Evolutionary conservation across 2,113 vertebrate genomes (phyloP), one percentile per base, ranked within the genome.

Genomic region (Progne subis): DNA sequence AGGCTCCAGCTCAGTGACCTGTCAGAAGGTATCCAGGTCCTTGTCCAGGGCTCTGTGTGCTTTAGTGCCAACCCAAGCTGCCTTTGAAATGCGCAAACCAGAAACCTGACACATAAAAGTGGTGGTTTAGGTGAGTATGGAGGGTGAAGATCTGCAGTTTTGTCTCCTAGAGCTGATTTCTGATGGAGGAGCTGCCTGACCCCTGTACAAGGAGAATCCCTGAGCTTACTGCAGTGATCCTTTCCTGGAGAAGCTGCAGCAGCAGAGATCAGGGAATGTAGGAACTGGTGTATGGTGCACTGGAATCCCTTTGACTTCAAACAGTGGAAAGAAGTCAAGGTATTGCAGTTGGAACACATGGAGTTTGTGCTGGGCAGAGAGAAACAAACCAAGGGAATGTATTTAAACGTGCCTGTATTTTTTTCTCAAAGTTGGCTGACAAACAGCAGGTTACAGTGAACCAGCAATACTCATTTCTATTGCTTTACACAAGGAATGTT

Each of bases 1-100:
- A 69, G 31, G 90, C 82, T 95, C 47, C 20, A 0, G 87, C 93
- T 97, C 90, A 92, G 5, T 71, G 90, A 81, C 80, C 75, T 96
- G 92, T 93, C 96, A 96, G 86, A 82, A 95, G 89, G 85, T 31
- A 86, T 21, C 78, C 55, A 50, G 79, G 64, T 92, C 61, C 75
- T 80, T 80, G 65, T 46, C 49, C 8, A 3, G 72, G 28, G 52
- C 68, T 86, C 56, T 78, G 76, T 50, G 43, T 82, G 82, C 32
- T 81, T 86, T 55, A 81, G 43, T 50, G 39, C 77, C 89, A 90
- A 25, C 31, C 41, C 86, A 31, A 84, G 69, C 41, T 82, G 60
- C 49, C 55, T 86, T 94, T 94, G 85, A 84, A 71, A 76, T 3
- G n/a, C 64, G n/a, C 55, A 86, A 88, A 88, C 19, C 69, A 61